Base-by-base conservation (phyloP, 2,797 vertebrate genomes). In the Chrosomus eos region DNA sequence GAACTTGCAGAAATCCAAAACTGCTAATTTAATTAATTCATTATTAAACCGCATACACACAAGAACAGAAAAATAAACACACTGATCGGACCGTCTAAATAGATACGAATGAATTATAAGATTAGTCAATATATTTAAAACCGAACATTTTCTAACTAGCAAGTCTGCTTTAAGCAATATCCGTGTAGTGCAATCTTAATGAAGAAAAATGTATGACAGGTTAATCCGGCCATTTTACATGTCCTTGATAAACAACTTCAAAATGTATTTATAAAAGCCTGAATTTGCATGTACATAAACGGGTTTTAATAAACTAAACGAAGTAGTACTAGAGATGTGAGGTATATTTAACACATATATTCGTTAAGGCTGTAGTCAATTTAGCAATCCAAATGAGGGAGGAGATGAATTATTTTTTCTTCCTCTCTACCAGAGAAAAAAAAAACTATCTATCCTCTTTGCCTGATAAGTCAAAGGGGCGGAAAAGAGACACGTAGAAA, bases 401-500 rank as follows among this genome's bases (percentile, higher is more conserved):
- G 85, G 86, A 80, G 84, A 88, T 80, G 58, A 84, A 73, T 78
- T 31, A 21, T 36, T 72, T 83, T 89, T 72, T 86, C 85, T 88
- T 89, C 80, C 87, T 89, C 89, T 88, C 62, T 83, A 80, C 81
- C 43, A 36, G 73, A 72, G 43, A 14, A 84, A 83, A 85, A 60
- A 81, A 87, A 83, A 28, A 10, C 79, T 83, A 87, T 80, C 83
- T 82, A 77, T 87, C 51, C 83, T 78, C 71, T 88, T 85, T 55
- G 85, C 81, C 73, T 84, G 85, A 83, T 87, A 78, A 89, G 82
- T 87, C 87, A 82, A 82, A 87, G 88, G 87, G 90, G 88, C 88
- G 88, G 88, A 89, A 88, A 89, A 87, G 51, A 89, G 78, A 89
- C 81, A 84, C 88, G 86, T 83, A 87, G 73, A 85, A 82, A 86